Base-by-base conservation (phyloP, 1,140 invertebrate species). In the Drepana arcuata region DNA sequence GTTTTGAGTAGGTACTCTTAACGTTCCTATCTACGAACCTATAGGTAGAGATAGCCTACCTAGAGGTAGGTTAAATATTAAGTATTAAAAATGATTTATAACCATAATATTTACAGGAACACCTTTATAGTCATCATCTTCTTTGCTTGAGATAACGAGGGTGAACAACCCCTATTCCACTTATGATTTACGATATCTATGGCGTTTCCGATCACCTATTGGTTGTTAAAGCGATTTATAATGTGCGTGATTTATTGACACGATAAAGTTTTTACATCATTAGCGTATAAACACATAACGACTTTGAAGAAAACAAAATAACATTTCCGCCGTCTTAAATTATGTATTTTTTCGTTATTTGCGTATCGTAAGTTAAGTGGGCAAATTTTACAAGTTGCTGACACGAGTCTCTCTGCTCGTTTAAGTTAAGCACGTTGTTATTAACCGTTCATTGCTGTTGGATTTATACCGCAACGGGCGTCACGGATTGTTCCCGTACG, bases 401-500 rank as follows among this genome's bases (percentile, higher is more conserved):
- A 48, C 54, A 48, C 48, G 59, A 45, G 50, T 48, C 58, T 54
- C 66, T 59, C 55, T 56, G 35, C 37, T 34, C 47, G 51, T 63
- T 70, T 63, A 54, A 60, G 48, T 37, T 48, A 41, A 44, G 25
- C 46, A 56, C 34, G 31, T 44, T 59, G 65, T 73, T 65, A 80
- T 80, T 80, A 80, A 64, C 55, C 51, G 68, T 63, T 63, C 52
- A 53, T 58, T 64, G 48, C 52, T 48, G 46, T 47, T 42, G 65
- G 53, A 75, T 74, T 70, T 68, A 70, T 67, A 35, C 48, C 36
- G 34, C 46, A 38, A 30, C 45, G n/a, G 40, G 48, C 67, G 62
- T 77, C 71, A 73, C 65, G 68, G 67, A 56, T 49, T 44, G 62
- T 69, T 72, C 65, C 55, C 61, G 57, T 62, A 58, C 62, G 56